Conservation (phyloP, 37 sponge, comb jelly and placozoan genomes). For the Spongia lamella region DNA sequence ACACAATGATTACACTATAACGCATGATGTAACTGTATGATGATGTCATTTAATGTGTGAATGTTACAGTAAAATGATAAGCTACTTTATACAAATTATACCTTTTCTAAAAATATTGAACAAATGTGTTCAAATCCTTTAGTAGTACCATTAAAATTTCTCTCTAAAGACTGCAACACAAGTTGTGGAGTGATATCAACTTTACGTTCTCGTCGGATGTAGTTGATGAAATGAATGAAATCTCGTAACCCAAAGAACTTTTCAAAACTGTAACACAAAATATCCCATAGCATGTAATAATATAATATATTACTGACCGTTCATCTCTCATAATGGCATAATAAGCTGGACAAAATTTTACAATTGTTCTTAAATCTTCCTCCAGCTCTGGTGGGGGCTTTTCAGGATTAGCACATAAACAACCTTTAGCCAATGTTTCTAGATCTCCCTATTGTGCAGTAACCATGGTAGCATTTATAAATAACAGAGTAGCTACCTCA, state of each 20-base stretch:
- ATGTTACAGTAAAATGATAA: background rate
- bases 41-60: no score
- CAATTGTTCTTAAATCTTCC: conserved; percentile 37
- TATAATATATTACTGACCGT: background rate
- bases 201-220: conserved; percentile 52
- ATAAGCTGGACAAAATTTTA: conserved; percentile 52
- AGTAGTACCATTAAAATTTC: conserved; percentile 84
- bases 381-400: conserved; percentile 59
- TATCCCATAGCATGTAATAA: background rate
- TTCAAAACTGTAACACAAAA: conserved; percentile 2
- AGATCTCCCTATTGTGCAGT: conserved; percentile 44
- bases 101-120: conserved; percentile 50
- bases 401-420: conserved; percentile 46
- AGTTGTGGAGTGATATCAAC: conserved; percentile 49
- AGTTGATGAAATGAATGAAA: conserved; percentile 84
- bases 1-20: background rate
- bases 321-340: conserved; percentile 32
- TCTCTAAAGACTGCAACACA: conserved; percentile 80
- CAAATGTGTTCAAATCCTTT: conserved; percentile 57
- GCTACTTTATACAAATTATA: no score
- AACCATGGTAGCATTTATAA: no score
- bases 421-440: conserved; percentile 68
- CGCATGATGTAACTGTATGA: background rate
- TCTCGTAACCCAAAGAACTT: conserved; percentile 84
- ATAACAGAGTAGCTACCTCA: conserved; percentile 40